Conservation (phyloP, 2,113 vertebrate genomes). For the Monopterus albus region DNA sequence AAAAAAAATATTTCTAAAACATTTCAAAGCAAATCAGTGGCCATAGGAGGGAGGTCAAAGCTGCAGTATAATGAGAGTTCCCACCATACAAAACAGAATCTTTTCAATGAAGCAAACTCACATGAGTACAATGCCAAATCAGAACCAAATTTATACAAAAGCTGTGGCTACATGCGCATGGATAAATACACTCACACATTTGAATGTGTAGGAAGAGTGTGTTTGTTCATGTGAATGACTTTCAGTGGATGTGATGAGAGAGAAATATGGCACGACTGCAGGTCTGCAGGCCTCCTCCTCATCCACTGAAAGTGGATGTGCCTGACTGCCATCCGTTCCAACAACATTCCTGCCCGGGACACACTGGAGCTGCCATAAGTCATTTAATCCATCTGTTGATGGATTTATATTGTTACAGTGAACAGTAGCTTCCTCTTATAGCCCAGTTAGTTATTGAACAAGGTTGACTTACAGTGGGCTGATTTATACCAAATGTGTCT, state of each 20-base stretch:
- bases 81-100: too few species aligned
- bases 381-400: slow-evolving; percentile 48
- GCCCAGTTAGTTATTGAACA: too few species aligned
- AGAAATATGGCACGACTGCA: slow-evolving; percentile 69
- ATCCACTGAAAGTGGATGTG: slow-evolving; percentile 61
- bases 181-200: neutral
- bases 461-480: too few species aligned
- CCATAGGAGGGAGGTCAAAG: neutral
- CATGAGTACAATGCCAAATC: neutral
- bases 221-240: slow-evolving; percentile 61
- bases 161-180: slow-evolving; percentile 40
- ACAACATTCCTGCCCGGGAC: slow-evolving; percentile 45
- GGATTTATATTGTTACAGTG: slow-evolving; percentile 46
- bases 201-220: slow-evolving; percentile 35
- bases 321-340: slow-evolving; percentile 57
- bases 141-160: slow-evolving; percentile 6
- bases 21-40: neutral
- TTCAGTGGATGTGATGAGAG: slow-evolving; percentile 74
- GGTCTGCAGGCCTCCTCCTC: slow-evolving; percentile 57
- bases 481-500: too few species aligned
- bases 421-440: neutral
- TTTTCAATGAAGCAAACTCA: neutral
- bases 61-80: neutral
- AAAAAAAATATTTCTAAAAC: too few species aligned
- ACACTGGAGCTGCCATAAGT: slow-evolving; percentile 38